Base-by-base conservation (phyloP, 2,888 invertebrate genomes). In the Aporophyla lueneburgensis region DNA sequence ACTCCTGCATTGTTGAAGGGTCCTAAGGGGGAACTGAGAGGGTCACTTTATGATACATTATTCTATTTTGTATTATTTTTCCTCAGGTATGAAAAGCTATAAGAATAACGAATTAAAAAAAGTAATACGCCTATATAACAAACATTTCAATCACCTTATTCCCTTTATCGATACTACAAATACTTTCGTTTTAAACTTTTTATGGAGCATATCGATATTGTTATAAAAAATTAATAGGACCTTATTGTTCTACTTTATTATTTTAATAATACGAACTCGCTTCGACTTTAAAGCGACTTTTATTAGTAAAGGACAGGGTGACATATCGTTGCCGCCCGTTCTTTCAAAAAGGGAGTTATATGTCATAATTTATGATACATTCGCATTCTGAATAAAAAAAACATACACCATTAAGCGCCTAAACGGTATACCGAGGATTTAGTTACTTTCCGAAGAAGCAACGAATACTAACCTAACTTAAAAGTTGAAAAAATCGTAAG, bases 331-430 rank as follows among this genome's bases (percentile, higher is more conserved):
- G 83, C 68, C 79, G 87, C 83, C 84, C 88, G 89, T 81, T 85
- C 79, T 85, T 88, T 87, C 84, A 86, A 85, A 80, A 89, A 91
- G 92, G 94, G 94, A 93, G 95, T 95, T 91, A 92, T 90, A 89
- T 93, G 93, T 94, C 95, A 94, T 94, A 94, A 95, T 94, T 95
- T 94, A 95, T 95, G 93, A 95, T 93, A 93, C 92, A 93, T 94
- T 91, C 91, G 91, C 87, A 89, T 91, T 89, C 86, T 87, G 86
- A 86, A 89, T 88, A 92, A 94, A 93, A n/a, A 94, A 93, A 92
- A 80, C 77, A 80, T 69, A 89, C 83, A 93, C 92, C 95, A 95
- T 95, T 96, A 95, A 93, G 92, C 92, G 91, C 90, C 93, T 93
- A 94, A 95, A 95, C 93, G 94, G 95, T 95, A 93, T 94, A 95